Percentiles rank a stretch among this genome's conserved stretches.
Evolutionary conservation across 2,113 vertebrate species (phyloP).

Genomic region (Dasyornis broadbenti): DNA sequence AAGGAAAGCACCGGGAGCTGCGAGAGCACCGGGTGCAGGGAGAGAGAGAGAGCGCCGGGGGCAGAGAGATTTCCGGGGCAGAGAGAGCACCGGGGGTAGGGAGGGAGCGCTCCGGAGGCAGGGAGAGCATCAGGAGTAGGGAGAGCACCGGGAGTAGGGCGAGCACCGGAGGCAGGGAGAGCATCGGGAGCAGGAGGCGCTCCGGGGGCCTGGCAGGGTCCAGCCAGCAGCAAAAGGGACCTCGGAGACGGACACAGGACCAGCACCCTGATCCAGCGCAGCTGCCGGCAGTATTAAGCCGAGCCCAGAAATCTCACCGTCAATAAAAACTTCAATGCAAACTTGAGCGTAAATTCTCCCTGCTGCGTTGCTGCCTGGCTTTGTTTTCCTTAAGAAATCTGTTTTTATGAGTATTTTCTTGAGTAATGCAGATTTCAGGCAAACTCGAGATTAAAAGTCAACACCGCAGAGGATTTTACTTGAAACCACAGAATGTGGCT

Average conservation of each 20-base stretch:
- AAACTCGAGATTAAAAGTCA: not conserved
- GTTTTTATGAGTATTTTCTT: not conserved
- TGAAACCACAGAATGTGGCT: not conserved
- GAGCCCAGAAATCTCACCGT: not conserved
- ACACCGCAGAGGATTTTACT: not conserved
- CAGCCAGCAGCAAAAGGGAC: not conserved
- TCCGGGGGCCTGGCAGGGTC: not conserved
- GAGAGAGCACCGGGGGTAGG: not conserved
- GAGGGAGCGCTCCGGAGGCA: not conserved
- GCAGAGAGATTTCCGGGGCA: not conserved
- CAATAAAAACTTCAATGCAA: not conserved
- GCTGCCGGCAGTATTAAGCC: not conserved
- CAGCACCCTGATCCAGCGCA: not conserved
- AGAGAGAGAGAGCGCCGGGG: not conserved
- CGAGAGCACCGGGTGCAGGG: accelerated
- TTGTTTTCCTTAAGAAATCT: not conserved
- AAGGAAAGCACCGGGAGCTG: accelerated
- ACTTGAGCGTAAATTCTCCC: not conserved
- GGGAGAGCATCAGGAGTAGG: not conserved
- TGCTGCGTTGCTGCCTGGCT: accelerated
- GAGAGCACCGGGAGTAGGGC: not conserved
- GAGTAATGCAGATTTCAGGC: not conserved
- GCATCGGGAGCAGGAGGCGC: accelerated
- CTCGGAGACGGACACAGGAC: not conserved
- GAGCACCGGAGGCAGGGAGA: not conserved